Evolutionary conservation across 2,797 vertebrate genomes (phyloP), one percentile per base, ranked within the genome.

Genomic region (Ctenosaura bakeri): DNA sequence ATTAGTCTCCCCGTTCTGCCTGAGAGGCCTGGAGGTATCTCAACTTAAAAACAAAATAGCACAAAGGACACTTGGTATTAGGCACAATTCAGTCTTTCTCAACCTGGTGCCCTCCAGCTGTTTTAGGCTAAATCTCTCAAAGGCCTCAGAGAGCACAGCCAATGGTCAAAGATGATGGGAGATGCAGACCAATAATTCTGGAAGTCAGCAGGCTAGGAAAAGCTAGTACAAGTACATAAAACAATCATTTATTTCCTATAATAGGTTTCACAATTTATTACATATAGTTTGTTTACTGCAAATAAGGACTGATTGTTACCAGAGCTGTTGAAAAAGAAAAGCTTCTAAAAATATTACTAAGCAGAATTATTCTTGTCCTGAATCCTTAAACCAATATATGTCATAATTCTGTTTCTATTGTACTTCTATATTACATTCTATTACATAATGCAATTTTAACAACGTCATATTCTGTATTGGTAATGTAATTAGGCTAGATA

Each of bases 1-100:
- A 89, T 89, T 83, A 35, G 38, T 38, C 62, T 83, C 71, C 59
- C 16, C 18, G 71, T 46, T 87, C 88, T 82, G 78, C 78, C 66
- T 20, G 12, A 88, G 66, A 90, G 12, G 6, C 83, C 83, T 91
- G 26, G 46, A 46, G 42, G 88, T 87, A 79, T 94, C 66, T 83
- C 66, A 92, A 91, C 74, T 86, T 73, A 92, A 89, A 83, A 82
- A 92, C 83, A 89, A 91, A 91, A 79, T 18, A 83, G 24, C 22
- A 62, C n/a, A 77, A 89, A 38, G 54, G 46, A n/a, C 66, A 74
- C 6, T 1, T 29, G 50, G 73, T 59, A 85, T 69, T 6, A 62
- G 59, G 10, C 4, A 10, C 66, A 62, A 20, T 69, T 69, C 10
- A 22, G 20, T 69, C 29, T 69, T 32, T 29, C 66, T 29, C 66